phyloP scores from a whole-genome alignment of 2,888 invertebrate genomes.

The Drosophila subsilvestris region DNA sequence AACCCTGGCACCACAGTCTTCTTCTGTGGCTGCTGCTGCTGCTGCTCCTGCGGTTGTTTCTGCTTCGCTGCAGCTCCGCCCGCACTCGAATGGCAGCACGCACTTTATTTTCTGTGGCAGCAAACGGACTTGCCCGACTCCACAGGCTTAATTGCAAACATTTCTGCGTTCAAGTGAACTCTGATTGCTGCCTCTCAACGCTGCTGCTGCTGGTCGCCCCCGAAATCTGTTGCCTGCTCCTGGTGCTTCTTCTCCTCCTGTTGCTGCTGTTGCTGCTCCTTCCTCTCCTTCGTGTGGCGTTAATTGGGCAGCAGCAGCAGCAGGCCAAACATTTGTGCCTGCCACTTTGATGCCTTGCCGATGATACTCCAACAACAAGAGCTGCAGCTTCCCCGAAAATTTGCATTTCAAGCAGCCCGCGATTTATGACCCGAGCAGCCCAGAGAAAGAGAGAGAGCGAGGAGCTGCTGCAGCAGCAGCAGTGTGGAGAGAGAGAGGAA shows the following conservation, averaged over 20 bases:
- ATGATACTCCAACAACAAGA: constrained; percentile 57
- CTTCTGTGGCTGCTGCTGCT: not conserved
- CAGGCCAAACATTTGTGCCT: constrained; percentile 59
- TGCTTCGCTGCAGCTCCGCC: constrained; percentile 17
- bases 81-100: constrained; percentile 48
- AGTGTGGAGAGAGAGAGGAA: not conserved
- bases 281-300: constrained; percentile 49
- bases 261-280: constrained; percentile 12
- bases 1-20: constrained; percentile 27
- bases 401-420: constrained; percentile 78
- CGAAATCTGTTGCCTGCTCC: constrained; percentile 14
- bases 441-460: not conserved
- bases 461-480: not conserved
- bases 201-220: constrained; percentile 5
- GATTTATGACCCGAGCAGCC: constrained; percentile 70
- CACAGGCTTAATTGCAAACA: constrained; percentile 68
- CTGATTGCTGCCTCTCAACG: constrained; percentile 53
- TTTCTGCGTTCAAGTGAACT: constrained; percentile 70
- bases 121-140: constrained; percentile 37
- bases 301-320: constrained; percentile 63
- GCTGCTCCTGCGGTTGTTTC: constrained; percentile 23
- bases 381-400: constrained; percentile 52
- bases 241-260: constrained; percentile 15
- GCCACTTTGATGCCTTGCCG: constrained; percentile 76
- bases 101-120: constrained; percentile 54